Evolutionary conservation across 2,797 vertebrate genomes (phyloP).

Genomic region (Helarctos malayanus): DNA sequence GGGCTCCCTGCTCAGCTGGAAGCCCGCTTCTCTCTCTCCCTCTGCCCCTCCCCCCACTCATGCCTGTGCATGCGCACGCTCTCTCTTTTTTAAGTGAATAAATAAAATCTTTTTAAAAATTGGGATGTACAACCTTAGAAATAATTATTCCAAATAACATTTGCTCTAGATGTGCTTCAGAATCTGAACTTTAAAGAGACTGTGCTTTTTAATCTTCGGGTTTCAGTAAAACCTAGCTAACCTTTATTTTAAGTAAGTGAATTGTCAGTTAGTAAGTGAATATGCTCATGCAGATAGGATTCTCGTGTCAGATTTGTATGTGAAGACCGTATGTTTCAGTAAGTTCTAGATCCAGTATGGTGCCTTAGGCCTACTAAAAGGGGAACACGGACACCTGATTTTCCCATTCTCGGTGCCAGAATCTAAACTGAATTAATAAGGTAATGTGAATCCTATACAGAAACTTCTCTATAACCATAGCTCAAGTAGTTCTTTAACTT

Average conservation of each 20-base stretch:
- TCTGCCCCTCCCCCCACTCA: background rate
- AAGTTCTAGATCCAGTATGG: background rate
- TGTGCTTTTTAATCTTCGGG: background rate
- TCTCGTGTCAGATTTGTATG: background rate
- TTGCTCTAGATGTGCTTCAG: constrained; percentile 19
- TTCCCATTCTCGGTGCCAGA: background rate
- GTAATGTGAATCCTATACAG: background rate
- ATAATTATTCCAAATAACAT: constrained; percentile 24
- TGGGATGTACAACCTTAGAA: background rate
- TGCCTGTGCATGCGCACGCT: background rate
- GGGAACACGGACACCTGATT: background rate
- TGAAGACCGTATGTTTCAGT: background rate
- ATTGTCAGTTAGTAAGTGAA: background rate
- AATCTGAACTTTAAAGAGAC: constrained; percentile 4
- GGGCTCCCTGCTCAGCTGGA: background rate
- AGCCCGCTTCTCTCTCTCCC: background rate
- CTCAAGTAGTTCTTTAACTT: constrained; percentile 1
- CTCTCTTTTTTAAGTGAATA: background rate
- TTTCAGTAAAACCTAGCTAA: constrained; percentile 29
- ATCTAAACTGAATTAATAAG: background rate
- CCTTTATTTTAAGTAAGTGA: constrained; percentile 54
- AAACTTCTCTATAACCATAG: background rate
- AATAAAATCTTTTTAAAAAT: background rate
- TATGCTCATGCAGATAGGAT: background rate
- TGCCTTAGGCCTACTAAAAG: background rate